These are phyloP conservation scores for Gnathonemus longibarbis DNA, from an alignment of 2,113 vertebrate genomes.

Conservation along the genomic window DNA sequence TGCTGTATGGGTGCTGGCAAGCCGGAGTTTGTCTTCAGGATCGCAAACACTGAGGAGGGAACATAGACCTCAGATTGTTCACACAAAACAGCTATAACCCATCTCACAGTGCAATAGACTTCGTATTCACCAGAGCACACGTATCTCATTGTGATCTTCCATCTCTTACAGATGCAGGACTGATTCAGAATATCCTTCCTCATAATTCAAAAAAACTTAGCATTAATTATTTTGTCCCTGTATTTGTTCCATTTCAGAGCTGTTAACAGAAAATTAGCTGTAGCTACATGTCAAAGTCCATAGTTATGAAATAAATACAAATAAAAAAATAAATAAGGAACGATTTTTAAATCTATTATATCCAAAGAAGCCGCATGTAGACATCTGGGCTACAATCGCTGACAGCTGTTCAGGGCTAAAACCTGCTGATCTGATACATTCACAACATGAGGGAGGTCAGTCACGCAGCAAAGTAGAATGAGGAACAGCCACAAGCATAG, in stretches of 20 bases:
- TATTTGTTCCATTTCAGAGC: background rate
- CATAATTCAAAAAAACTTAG: background rate
- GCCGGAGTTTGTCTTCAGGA: constrained; percentile 16
- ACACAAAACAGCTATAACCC: background rate
- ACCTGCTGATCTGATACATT: background rate
- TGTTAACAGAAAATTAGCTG: background rate
- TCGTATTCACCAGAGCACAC: background rate
- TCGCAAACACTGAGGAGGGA: constrained; percentile 6
- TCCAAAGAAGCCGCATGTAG: background rate
- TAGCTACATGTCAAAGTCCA: background rate
- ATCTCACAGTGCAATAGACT: background rate
- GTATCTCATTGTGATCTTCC: background rate
- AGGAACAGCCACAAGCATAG: background rate
- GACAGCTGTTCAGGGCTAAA: background rate
- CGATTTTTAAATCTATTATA: background rate
- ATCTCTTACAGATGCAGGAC: background rate
- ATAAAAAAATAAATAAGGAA: background rate
- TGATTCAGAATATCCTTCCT: background rate
- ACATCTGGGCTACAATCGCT: background rate
- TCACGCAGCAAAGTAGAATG: background rate
- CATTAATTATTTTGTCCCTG: background rate
- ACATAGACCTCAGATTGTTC: background rate
- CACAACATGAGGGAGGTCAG: background rate
- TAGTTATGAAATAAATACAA: background rate
- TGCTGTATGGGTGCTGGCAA: background rate